Percentiles rank a stretch among this genome's conserved stretches.
Conservation (phyloP, 2,113 vertebrate genomes). For the Pogona vitticeps region DNA sequence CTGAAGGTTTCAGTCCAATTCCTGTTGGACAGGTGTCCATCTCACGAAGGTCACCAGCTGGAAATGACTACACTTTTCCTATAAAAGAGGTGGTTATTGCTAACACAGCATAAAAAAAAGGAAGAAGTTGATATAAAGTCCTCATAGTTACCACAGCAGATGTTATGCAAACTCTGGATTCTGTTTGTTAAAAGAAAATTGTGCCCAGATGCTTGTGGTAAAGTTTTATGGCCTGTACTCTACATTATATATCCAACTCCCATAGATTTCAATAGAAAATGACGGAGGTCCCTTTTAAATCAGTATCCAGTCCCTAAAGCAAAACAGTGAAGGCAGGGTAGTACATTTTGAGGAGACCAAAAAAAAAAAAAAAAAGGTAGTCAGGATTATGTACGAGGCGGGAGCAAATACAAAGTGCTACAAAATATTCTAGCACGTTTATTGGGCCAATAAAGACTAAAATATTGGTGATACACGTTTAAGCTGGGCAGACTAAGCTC, state of each 20-base stretch:
- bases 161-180: slow-evolving; percentile 71
- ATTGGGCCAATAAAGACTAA: not conserved
- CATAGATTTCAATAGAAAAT: slow-evolving; percentile 47
- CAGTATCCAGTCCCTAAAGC: not conserved
- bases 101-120: slow-evolving; percentile 63
- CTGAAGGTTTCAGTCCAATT: slow-evolving; percentile 45
- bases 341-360: not conserved
- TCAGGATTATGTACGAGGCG: not conserved
- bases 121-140: slow-evolving; percentile 66
- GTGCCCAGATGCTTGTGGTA: slow-evolving; percentile 71
- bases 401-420: not conserved
- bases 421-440: not conserved
- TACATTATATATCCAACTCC: slow-evolving; percentile 53
- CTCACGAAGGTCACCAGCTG: slow-evolving; percentile 62
- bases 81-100: slow-evolving; percentile 69
- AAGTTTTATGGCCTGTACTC: slow-evolving; percentile 62
- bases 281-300: slow-evolving; percentile 6
- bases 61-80: slow-evolving; percentile 65
- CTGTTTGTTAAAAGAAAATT: slow-evolving; percentile 65
- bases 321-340: not conserved
- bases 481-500: not conserved
- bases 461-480: not conserved
- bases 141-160: slow-evolving; percentile 71
- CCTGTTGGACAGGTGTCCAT: slow-evolving; percentile 57
- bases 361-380: not conserved